These are phyloP conservation scores for Melanotaenia duboulayi DNA, from an alignment of 2,113 vertebrate species.

Conservation along the genomic window DNA sequence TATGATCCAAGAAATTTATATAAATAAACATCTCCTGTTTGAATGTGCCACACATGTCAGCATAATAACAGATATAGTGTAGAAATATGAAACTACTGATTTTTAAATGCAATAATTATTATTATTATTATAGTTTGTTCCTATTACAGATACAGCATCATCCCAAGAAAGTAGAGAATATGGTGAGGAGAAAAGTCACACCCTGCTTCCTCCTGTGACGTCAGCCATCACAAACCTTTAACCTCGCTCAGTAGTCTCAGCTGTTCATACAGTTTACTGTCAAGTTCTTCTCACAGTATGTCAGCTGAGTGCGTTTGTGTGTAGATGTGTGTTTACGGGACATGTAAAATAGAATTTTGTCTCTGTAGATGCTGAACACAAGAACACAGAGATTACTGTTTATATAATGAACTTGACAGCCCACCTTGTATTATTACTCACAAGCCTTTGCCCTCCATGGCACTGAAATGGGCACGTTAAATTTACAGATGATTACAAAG, in stretches of 20 bases:
- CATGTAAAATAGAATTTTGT: conserved; percentile 25
- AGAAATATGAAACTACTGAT: background rate
- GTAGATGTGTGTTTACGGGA: conserved; percentile 38
- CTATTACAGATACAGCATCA: conserved; percentile 42
- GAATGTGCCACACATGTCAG: too few species aligned
- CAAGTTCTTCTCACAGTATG: conserved; percentile 76
- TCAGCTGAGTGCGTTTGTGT: conserved; percentile 27
- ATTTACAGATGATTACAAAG: conserved; percentile 28
- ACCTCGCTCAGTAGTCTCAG: conserved; percentile 74
- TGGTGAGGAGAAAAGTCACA: conserved; percentile 51
- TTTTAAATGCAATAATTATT: too few species aligned
- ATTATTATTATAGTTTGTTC: too few species aligned
- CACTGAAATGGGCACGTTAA: background rate
- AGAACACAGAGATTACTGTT: conserved; percentile 31
- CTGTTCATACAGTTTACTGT: conserved; percentile 75
- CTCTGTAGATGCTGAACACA: conserved; percentile 13
- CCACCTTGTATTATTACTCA: conserved; percentile 56
- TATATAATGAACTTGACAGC: conserved; percentile 44
- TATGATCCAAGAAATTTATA: too few species aligned
- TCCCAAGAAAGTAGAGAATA: conserved; percentile 47
- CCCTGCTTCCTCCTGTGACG: conserved; percentile 67
- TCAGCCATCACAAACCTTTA: conserved; percentile 71
- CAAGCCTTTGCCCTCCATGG: conserved; percentile 8
- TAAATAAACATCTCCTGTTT: background rate
- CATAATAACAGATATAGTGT: background rate